phyloP scores from a whole-genome alignment of 2,797 vertebrate species.

The Eulemur rubriventer region DNA sequence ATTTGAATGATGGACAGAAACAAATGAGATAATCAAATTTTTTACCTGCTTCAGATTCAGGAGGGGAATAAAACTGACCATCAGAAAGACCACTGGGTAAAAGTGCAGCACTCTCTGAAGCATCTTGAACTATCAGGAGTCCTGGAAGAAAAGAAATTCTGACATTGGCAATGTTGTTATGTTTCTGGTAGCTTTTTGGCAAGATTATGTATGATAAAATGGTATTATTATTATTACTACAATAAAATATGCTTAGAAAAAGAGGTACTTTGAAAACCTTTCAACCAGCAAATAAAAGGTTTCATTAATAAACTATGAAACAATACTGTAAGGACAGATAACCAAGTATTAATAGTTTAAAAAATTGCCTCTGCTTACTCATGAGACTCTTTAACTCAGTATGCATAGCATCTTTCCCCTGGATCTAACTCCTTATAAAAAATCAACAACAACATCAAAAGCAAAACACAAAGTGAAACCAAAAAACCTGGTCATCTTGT shows the following conservation, averaged over 20 bases:
- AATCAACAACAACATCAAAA: background rate
- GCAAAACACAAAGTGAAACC: background rate
- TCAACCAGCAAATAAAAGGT: background rate
- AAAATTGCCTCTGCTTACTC: background rate
- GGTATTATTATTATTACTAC: background rate
- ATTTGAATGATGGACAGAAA: background rate
- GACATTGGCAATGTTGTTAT: background rate
- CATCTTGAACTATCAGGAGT: constrained; percentile 88
- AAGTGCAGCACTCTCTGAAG: constrained; percentile 90
- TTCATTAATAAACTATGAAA: background rate
- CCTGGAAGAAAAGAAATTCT: constrained; percentile 84
- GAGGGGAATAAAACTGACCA: constrained; percentile 98
- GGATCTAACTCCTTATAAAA: background rate
- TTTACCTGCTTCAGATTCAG: constrained; percentile 96
- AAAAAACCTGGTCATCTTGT: background rate
- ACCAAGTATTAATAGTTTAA: background rate
- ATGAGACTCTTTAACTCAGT: background rate
- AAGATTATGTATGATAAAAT: background rate
- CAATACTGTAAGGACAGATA: background rate
- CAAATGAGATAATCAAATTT: background rate
- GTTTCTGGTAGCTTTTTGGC: background rate
- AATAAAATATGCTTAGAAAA: background rate
- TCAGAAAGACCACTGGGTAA: constrained; percentile 93
- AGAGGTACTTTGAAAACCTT: background rate
- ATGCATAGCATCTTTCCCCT: background rate